phyloP scores from a whole-genome alignment of 2,888 invertebrate species.

The Serrognathus titanus region DNA sequence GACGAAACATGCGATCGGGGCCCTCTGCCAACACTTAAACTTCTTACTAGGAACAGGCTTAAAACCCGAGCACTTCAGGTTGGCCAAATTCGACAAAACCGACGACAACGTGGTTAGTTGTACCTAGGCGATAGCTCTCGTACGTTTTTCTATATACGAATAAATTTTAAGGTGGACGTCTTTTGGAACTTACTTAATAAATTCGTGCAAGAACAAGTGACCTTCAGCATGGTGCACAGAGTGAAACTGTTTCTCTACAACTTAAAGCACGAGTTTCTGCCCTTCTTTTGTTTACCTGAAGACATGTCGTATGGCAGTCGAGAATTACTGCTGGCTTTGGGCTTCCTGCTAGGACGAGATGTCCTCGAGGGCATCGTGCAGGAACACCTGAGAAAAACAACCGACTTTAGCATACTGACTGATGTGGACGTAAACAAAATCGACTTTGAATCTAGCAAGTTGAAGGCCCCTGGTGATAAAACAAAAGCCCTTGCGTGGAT shows the following conservation, averaged over 20 bases:
- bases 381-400: conserved; percentile 27
- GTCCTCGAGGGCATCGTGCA: conserved; percentile 29
- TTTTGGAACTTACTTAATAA: conserved; percentile 38
- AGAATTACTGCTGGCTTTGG: conserved; percentile 42
- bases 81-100: conserved; percentile 40
- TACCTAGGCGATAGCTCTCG: neutral
- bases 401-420: conserved; percentile 6
- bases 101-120: conserved; percentile 39
- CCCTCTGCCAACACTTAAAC: conserved; percentile 43
- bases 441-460: conserved; percentile 2
- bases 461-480: conserved; percentile 11
- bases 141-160: neutral
- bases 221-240: conserved; percentile 31
- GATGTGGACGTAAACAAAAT: neutral
- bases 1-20: conserved; percentile 39
- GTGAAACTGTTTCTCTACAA: conserved; percentile 42
- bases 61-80: conserved; percentile 43
- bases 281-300: conserved; percentile 41
- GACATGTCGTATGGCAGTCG: conserved; percentile 32
- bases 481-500: conserved; percentile 18
- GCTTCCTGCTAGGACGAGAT: conserved; percentile 41
- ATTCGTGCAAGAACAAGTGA: conserved; percentile 19
- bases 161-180: conserved; percentile 18
- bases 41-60: conserved; percentile 33
- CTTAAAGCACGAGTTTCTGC: conserved; percentile 38